Base-by-base conservation (phyloP, 2,113 vertebrate species). In the Thinocorus orbignyianus region DNA sequence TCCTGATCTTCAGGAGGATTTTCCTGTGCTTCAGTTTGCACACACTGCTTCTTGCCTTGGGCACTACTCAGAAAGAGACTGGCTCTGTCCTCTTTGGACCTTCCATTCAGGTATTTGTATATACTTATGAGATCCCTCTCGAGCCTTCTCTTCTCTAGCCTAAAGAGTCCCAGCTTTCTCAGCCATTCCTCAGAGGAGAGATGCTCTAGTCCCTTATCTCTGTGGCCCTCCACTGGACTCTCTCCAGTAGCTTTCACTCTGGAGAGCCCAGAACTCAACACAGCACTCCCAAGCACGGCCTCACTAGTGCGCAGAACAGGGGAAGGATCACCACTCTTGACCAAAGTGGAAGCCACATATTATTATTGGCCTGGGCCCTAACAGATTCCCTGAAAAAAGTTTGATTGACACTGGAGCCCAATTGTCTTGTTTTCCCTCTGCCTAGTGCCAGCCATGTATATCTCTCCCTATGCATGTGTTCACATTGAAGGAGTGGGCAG, bases 401-500 rank as follows among this genome's bases (percentile, higher is more conserved):
- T 15, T 57, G 48, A 62, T 25, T 28, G 49, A 65, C 14, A 65
- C 4, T 12, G n/a, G 18, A 39, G 7, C 11, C 58, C 28, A 26
- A 33, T 46, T 65, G 26, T 65, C 49, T 26, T 54, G 13, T 11
- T 39, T 74, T 39, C 9, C 22, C 11, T 85, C 49, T 55, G n/a
- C 24, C 48, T 48, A 65, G 39, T 28, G n/a, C 60, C 41, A 74
- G 13, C 6, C 17, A 28, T 14, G 6, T 23, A 28, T 48, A 65
- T 11, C 17, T 28, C 41, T 52, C n/a, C 14, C 23, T 2, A 6
- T 13, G 23, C 18, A 33, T 23, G 51, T n/a, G 7, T 11, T 74
- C 28, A 62, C 1, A 1, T 7, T 20, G 19, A 72, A 52, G 25
- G 48, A 72, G 25, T 2, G 5, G 37, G 25, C 1, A 2, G 39